Evolutionary conservation across 2,797 vertebrate genomes (phyloP), one percentile per base, ranked within the genome.

Genomic region (Chelon labrosus): DNA sequence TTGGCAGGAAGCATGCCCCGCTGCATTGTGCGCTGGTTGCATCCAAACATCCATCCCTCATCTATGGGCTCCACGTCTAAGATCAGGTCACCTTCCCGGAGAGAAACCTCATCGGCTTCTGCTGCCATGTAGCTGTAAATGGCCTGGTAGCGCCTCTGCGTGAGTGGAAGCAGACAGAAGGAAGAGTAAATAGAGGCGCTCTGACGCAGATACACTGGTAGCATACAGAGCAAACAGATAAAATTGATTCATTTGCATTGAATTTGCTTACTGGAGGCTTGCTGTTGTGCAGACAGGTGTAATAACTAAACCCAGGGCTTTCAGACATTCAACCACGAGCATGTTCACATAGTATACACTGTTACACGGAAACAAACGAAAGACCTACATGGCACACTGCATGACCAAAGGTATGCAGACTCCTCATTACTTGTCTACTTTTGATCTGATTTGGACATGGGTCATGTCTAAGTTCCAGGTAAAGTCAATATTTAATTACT

Each of bases 1-100:
- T 99, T 99, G 55, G 97, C 95, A 0, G 98, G 98, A 22, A 99
- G 95, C 96, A 99, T 96, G 1, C 98, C 97, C 0, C 95, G 95
- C 92, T 98, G 95, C 0, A 97, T 97, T 0, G 97, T 98, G 90
- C 98, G 96, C 92, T 97, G 96, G 91, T 99, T 97, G 9, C 95
- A 96, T 50, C 98, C 98, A 0, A 97, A 98, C 96, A 98, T 95
- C 98, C 97, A 99, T 0, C 98, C 98, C 0, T 98, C 97, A 0
- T 99, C 97, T 6, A 99, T 98, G 76, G 95, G 96, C 95, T 99
- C 97, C 85, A 97, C 97, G 1, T 99, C 97, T 72, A 94, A 47
- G 68, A 99, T 96, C 79, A 97, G 75, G 65, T 99, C 98, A 0
- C 97, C 98, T 0, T 98, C 97, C 79, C 95, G 95, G 80, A 99